Percentiles rank a stretch among this genome's conserved stretches.
phyloP scores from a whole-genome alignment of 2,797 vertebrate genomes.

The Allobates femoralis region DNA sequence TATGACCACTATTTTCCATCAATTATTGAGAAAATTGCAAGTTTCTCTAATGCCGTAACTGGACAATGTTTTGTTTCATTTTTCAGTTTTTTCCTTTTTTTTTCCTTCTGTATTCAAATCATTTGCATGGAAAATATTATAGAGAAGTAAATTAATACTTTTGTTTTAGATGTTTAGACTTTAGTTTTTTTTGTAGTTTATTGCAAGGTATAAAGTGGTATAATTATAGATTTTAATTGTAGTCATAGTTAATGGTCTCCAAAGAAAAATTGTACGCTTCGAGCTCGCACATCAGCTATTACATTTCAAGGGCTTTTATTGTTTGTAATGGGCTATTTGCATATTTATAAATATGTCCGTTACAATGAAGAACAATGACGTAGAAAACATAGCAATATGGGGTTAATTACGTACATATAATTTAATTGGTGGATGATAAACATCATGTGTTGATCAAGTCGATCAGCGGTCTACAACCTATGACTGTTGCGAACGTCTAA shows the following conservation, averaged over 20 bases:
- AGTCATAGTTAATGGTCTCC: neutral
- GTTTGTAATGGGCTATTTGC: neutral
- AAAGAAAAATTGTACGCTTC: neutral
- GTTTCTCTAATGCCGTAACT: slow-evolving; percentile 45
- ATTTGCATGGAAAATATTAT: neutral
- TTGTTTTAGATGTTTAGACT: neutral
- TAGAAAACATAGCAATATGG: neutral
- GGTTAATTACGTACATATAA: neutral
- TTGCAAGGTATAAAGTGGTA: neutral
- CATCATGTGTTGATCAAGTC: neutral
- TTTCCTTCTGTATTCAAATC: neutral
- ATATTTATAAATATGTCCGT: neutral
- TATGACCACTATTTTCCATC: slow-evolving; percentile 58
- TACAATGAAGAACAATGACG: neutral
- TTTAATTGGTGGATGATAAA: neutral
- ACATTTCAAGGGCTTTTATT: neutral
- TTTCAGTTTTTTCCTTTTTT: slow-evolving; percentile 63
- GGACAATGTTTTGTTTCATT: slow-evolving; percentile 58
- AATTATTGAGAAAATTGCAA: slow-evolving; percentile 62
- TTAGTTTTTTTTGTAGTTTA: neutral
- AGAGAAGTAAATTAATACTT: neutral
- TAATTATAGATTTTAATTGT: slow-evolving; percentile 15
- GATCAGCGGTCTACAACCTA: neutral
- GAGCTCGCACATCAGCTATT: neutral
- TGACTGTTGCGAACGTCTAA: neutral